phyloP scores from a whole-genome alignment of 2,888 invertebrate genomes.

The Cepaea hortensis region DNA sequence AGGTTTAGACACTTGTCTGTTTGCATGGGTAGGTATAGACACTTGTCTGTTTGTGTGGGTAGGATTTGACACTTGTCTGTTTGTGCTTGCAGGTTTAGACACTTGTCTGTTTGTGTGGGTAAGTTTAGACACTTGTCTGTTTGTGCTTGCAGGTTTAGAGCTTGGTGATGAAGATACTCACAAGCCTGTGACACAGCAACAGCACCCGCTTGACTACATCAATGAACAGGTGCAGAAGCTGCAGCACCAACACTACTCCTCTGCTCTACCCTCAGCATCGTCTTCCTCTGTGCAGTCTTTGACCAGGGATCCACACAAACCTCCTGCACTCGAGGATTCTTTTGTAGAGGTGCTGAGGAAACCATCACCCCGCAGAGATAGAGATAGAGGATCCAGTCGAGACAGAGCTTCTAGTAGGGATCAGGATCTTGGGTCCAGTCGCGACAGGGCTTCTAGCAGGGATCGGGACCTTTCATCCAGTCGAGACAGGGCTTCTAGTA shows the following conservation, averaged over 20 bases:
- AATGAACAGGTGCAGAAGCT: conserved; percentile 56
- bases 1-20: too few relatives aligned
- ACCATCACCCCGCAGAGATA: conserved; percentile 40
- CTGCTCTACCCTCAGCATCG: conserved; percentile 37
- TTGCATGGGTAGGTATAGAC: too few relatives aligned
- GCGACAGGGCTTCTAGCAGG: background rate
- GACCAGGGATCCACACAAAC: conserved; percentile 39
- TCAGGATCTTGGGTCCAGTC: background rate
- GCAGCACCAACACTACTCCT: conserved; percentile 49
- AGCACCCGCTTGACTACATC: conserved; percentile 69
- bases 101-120: too few relatives aligned
- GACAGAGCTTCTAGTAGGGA: conserved; percentile 24
- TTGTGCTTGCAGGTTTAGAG: conserved; percentile 23
- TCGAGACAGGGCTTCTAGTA: conserved; percentile 35
- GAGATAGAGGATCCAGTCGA: conserved; percentile 26
- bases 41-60: too few relatives aligned
- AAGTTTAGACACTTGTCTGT: too few relatives aligned
- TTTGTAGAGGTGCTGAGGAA: conserved; percentile 47
- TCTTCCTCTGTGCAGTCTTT: conserved; percentile 44
- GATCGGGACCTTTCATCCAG: conserved; percentile 24
- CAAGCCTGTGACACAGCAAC: conserved; percentile 54
- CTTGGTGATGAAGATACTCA: conserved; percentile 44
- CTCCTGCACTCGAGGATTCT: conserved; percentile 45
- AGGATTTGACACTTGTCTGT: too few relatives aligned
- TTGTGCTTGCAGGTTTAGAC: too few relatives aligned